Conservation (phyloP, 2,888 invertebrate genomes). For the Caenorhabditis sp. region DNA sequence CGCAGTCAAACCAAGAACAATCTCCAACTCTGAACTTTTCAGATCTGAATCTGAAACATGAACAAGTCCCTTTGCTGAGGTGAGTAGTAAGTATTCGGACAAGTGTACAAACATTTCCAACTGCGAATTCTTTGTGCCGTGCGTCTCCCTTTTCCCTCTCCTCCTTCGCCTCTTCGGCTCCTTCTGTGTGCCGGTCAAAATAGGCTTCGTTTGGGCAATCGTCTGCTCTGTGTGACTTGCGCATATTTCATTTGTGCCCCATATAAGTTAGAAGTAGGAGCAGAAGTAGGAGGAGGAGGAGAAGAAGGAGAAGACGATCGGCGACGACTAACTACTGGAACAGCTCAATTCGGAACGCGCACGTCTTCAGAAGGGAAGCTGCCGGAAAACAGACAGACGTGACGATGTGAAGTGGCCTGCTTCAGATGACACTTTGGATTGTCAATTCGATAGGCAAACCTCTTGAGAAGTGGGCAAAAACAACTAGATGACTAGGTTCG, state of each 20-base stretch:
- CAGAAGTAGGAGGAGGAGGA: conserved; percentile 3
- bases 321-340: conserved; percentile 19
- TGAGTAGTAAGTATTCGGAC: neutral
- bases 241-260: conserved; percentile 62
- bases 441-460: conserved; percentile 2
- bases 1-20: too few species aligned
- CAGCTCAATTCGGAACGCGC: conserved; percentile 18
- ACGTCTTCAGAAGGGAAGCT: neutral
- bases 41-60: neutral
- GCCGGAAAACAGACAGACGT: neutral
- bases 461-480: conserved; percentile 13
- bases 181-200: too few species aligned
- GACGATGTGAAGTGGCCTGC: neutral
- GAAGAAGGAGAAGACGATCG: conserved; percentile 11
- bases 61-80: conserved; percentile 1
- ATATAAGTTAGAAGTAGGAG: conserved; percentile 19
- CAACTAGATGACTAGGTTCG: conserved; percentile 8
- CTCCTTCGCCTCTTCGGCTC: too few species aligned
- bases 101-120: conserved; percentile 18
- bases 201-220: conserved; percentile 63
- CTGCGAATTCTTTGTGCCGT: conserved; percentile 5
- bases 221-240: conserved; percentile 37
- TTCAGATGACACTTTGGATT: neutral
- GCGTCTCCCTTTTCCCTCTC: neutral
- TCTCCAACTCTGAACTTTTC: neutral